phyloP scores from a whole-genome alignment of 2,113 vertebrate species.

The Vimba vimba region DNA sequence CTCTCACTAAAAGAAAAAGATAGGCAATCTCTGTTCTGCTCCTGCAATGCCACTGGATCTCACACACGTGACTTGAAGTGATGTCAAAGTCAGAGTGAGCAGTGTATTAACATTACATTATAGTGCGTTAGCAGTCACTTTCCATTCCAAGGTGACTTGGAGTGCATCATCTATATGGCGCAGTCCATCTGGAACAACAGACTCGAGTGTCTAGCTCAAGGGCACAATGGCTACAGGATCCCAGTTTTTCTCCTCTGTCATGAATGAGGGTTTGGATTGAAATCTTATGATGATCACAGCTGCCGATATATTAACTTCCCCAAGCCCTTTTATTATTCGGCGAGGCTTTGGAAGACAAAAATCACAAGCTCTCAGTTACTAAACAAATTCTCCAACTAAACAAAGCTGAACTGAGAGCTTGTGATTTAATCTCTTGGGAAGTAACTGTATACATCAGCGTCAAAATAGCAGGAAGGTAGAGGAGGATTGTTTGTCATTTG shows the following conservation, averaged over 20 bases:
- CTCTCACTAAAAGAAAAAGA: background rate
- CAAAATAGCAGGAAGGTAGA: background rate
- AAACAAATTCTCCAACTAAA: background rate
- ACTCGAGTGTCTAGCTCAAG: background rate
- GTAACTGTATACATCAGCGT: background rate
- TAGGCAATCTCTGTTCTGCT: background rate
- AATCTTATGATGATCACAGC: background rate
- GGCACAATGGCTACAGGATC: background rate
- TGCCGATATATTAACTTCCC: background rate
- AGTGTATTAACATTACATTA: background rate
- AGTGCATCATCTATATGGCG: background rate
- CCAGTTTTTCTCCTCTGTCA: background rate
- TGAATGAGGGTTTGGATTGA: background rate
- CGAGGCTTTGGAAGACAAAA: background rate
- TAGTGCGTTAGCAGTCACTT: background rate
- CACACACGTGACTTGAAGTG: background rate
- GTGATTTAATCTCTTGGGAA: background rate
- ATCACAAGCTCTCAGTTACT: background rate
- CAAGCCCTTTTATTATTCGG: background rate
- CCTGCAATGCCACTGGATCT: background rate
- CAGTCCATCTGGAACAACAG: background rate
- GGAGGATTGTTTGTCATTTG: background rate
- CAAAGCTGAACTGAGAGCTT: conserved; percentile 10
- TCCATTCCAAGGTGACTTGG: background rate
- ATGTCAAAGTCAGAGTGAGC: background rate